phyloP scores from a whole-genome alignment of 2,113 vertebrate species.

The Cephalophus harveyi region DNA sequence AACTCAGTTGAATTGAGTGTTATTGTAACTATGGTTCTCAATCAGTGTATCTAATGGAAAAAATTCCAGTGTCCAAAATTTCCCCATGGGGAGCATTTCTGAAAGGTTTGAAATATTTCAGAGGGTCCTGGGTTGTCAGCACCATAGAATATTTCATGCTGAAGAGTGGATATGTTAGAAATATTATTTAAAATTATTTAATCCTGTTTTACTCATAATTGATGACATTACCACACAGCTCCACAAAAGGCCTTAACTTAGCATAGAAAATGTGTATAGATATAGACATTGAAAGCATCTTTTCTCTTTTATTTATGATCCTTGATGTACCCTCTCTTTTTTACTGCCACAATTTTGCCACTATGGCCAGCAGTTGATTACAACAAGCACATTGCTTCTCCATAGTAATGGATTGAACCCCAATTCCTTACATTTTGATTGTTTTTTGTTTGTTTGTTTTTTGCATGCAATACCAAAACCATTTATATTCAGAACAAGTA shows the following conservation, averaged over 20 bases:
- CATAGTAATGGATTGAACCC: neutral
- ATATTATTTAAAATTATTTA: neutral
- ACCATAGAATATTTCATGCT: neutral
- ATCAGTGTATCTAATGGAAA: conserved; percentile 2
- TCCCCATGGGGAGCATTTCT: neutral
- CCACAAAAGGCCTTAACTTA: neutral
- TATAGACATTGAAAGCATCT: neutral
- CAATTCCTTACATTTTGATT: neutral
- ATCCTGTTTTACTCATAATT: neutral
- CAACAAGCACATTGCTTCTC: neutral
- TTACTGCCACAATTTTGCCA: neutral
- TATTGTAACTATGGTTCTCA: neutral
- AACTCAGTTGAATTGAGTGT: conserved; percentile 23
- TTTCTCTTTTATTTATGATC: neutral
- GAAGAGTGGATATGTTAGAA: neutral
- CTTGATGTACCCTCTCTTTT: neutral
- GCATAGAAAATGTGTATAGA: neutral
- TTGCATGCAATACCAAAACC: neutral
- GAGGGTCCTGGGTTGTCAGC: neutral
- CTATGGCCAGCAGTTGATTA: neutral
- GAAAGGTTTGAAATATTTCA: neutral
- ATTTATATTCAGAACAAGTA: neutral
- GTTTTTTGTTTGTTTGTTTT: neutral
- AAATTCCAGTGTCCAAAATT: neutral
- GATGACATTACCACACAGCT: neutral